A percentile compares a stretch with the other conserved stretches of the same genome.
Conservation (phyloP, 2,797 vertebrate species). For the Oreochromis grahami region DNA sequence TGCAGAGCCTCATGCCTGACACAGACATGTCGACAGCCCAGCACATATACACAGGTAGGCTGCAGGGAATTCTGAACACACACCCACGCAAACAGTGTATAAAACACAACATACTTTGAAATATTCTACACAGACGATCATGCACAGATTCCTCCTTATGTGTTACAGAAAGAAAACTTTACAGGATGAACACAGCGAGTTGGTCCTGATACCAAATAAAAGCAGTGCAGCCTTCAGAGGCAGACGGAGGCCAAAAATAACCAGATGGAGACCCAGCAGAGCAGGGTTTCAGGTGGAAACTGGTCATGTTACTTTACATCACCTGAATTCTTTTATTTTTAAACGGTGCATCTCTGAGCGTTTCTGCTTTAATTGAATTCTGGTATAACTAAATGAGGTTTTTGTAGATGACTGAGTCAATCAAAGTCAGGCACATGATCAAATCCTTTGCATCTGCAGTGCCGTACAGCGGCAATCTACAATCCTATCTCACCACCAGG, state of each 20-base stretch:
- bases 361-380: background rate
- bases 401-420: background rate
- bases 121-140: slow-evolving; percentile 52
- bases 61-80: background rate
- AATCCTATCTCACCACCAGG: background rate
- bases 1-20: slow-evolving; percentile 39
- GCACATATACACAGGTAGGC: background rate
- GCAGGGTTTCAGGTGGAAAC: background rate
- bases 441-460: background rate
- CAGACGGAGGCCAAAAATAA: slow-evolving; percentile 38
- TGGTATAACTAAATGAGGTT: background rate
- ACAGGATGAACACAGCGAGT: slow-evolving; percentile 59
- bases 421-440: background rate
- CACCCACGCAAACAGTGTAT: slow-evolving; percentile 17
- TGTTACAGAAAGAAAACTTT: slow-evolving; percentile 18
- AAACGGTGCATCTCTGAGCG: background rate
- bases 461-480: background rate
- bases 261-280: background rate
- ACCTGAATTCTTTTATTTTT: background rate
- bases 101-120: slow-evolving; percentile 64
- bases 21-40: background rate
- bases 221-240: slow-evolving; percentile 9
- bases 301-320: background rate
- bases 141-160: background rate
- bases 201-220: slow-evolving; percentile 69